Conservation (phyloP, 2,113 vertebrate genomes). For the Zosterops pallidus region DNA sequence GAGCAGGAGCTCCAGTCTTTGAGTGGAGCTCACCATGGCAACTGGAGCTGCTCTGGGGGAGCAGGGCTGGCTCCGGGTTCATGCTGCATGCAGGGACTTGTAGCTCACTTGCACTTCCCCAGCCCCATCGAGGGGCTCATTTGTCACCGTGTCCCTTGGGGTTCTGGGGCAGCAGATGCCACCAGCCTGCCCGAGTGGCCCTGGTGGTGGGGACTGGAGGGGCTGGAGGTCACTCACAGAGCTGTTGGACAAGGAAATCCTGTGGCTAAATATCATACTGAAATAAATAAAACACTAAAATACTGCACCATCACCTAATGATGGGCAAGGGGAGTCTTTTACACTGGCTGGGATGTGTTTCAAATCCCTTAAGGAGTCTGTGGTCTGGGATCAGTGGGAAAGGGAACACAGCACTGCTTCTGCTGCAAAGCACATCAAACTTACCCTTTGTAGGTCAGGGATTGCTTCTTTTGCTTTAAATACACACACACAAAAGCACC, state of each 20-base stretch:
- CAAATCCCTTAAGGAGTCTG: background rate
- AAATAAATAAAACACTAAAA: too few species aligned
- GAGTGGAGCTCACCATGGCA: conserved; percentile 31
- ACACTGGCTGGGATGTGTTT: background rate
- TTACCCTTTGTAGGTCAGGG: background rate
- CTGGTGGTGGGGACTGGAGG: background rate
- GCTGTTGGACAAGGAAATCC: background rate
- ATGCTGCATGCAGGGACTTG: background rate
- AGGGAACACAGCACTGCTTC: background rate
- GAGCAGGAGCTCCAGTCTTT: background rate
- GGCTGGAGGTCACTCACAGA: background rate
- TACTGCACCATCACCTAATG: background rate
- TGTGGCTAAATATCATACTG: too few species aligned
- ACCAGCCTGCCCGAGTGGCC: background rate
- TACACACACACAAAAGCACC: background rate
- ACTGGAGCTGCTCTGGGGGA: background rate
- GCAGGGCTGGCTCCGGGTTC: background rate
- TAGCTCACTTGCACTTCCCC: background rate
- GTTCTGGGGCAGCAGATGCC: background rate
- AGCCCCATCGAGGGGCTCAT: background rate
- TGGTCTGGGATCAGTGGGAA: background rate
- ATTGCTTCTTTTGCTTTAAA: background rate
- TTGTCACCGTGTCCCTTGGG: background rate
- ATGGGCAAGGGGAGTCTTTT: background rate
- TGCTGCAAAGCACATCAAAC: background rate